These are phyloP conservation scores for Chlorodrepanis virens DNA, from an alignment of 2,113 vertebrate species.

Conservation along the genomic window DNA sequence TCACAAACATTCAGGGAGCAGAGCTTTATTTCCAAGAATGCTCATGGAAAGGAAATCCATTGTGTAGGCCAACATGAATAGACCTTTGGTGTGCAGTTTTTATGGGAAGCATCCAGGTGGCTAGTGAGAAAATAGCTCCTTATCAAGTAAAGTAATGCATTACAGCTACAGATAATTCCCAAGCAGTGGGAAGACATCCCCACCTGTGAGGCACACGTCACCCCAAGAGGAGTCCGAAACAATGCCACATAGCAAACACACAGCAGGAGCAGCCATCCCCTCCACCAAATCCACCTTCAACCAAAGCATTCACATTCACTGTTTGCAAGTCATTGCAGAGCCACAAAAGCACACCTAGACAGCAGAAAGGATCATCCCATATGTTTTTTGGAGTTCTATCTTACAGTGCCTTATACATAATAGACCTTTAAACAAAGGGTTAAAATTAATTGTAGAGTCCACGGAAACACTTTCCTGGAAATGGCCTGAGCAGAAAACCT, in stretches of 20 bases:
- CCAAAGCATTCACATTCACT: fast-evolving
- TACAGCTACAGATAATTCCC: neutral
- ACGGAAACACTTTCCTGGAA: neutral
- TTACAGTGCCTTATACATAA: neutral
- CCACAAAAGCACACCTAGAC: neutral
- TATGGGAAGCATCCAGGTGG: constrained; percentile 51
- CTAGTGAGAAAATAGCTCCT: constrained; percentile 40
- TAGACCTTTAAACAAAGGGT: neutral
- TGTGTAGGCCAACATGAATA: constrained; percentile 50
- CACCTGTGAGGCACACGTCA: neutral
- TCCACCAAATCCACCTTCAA: neutral
- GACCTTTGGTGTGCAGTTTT: neutral
- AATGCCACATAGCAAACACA: neutral
- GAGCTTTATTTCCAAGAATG: constrained; percentile 60
- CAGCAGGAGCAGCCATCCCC: neutral
- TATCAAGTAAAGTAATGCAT: neutral
- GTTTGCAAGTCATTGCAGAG: neutral
- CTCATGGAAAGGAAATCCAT: constrained; percentile 39
- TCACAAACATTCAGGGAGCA: constrained; percentile 14
- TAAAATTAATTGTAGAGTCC: neutral
- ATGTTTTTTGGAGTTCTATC: neutral
- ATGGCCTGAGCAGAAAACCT: neutral
- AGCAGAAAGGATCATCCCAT: neutral
- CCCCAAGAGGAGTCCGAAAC: neutral
- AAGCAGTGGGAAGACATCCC: neutral